phyloP scores from a whole-genome alignment of 2,888 invertebrate genomes.

The Dasysyrphus albostriatus region DNA sequence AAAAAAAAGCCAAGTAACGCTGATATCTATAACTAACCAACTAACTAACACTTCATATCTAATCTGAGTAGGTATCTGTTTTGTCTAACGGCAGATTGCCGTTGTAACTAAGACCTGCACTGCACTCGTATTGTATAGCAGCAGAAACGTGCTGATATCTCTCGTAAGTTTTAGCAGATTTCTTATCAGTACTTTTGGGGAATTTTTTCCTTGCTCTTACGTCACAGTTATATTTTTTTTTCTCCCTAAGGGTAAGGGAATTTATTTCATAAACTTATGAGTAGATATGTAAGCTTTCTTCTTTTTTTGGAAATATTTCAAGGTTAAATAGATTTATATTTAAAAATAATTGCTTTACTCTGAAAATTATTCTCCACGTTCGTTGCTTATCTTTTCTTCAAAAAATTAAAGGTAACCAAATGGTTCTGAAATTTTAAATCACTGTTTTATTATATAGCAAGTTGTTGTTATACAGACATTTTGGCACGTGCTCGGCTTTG shows the following conservation, averaged over 20 bases:
- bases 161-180: neutral
- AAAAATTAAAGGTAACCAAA: neutral
- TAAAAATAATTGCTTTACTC: neutral
- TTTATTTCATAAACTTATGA: neutral
- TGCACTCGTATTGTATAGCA: constrained; percentile 3
- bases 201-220: neutral
- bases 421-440: neutral
- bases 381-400: neutral
- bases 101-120: constrained; percentile 31
- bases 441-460: neutral
- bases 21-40: neutral
- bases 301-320: neutral
- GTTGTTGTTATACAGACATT: neutral
- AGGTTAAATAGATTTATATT: neutral
- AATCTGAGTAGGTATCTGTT: constrained; percentile 52
- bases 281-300: neutral
- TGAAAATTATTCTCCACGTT: neutral
- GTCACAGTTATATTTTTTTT: neutral
- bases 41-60: constrained; percentile 18
- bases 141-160: constrained; percentile 54
- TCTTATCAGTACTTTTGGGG: constrained; percentile 18
- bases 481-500: neutral
- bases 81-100: constrained; percentile 53
- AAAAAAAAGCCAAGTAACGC: neutral
- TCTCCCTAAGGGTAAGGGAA: neutral